Evolutionary conservation across 2,797 vertebrate genomes (phyloP), one percentile per base, ranked within the genome.

Genomic region (Sebastes melanostomus): DNA sequence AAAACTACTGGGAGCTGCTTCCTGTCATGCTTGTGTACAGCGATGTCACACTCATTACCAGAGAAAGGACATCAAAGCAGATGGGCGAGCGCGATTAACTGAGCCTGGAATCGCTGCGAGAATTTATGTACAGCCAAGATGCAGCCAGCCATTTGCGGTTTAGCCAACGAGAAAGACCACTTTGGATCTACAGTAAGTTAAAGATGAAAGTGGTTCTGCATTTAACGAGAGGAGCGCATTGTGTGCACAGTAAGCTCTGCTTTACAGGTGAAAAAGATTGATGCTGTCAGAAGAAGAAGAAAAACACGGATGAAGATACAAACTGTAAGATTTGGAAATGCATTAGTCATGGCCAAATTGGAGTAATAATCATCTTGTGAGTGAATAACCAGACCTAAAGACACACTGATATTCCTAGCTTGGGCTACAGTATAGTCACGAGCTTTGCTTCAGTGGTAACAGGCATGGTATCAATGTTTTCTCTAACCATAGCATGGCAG

Each of bases 1-100:
- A 78, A 71, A 78, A 72, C 66, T 73, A 73, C 67, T 71, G 78
- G 73, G 73, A 77, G 85, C 77, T 73, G 84, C 82, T 81, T 76
- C 50, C 73, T 80, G 89, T 89, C 85, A 89, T 69, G 83, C 71
- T 76, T 50, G 69, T 77, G 80, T 82, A 81, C 82, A 76, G 86
- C 59, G 24, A 87, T 89, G 87, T 89, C 87, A 88, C 75, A 85
- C 78, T 91, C 87, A 92, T 93, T 93, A 92, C 61, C 60, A 83
- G 72, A 77, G 80, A 86, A 81, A 81, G 71, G 72, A 92, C 87
- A 89, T 93, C 91, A 93, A 92, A 91, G 92, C 90, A 92, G 90
- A 91, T 91, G 82, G 89, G 69, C 16, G 4, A 83, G 81, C 46
- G 16, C 58, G 89, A 90, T 93, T 90, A 88, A 80, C 80, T 78